Evolutionary conservation across 2,113 vertebrate genomes (phyloP).

Genomic region (Geococcyx californianus): DNA sequence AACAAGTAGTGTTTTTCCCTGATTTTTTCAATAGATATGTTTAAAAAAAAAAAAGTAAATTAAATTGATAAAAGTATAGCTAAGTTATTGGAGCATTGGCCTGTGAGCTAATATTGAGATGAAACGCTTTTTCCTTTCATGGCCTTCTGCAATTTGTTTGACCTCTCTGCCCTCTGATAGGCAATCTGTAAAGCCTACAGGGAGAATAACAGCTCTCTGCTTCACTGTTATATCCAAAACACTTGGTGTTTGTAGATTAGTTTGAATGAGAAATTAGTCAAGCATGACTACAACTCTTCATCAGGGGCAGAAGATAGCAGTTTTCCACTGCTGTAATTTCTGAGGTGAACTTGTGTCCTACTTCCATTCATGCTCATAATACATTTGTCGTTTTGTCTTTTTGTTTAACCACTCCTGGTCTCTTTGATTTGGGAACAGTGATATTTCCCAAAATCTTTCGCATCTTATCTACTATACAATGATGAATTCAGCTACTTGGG

Average conservation of each 20-base stretch:
- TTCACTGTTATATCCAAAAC: neutral
- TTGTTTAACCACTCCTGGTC: neutral
- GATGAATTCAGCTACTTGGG: neutral
- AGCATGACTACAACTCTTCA: neutral
- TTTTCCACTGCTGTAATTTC: neutral
- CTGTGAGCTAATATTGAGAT: neutral
- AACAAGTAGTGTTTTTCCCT: neutral
- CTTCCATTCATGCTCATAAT: neutral
- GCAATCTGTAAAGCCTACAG: neutral
- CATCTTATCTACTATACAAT: neutral
- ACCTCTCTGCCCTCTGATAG: neutral
- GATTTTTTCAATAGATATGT: neutral
- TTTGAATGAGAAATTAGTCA: neutral
- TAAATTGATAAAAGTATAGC: neutral
- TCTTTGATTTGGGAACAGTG: neutral
- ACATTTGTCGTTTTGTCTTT: neutral
- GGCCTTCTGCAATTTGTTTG: neutral
- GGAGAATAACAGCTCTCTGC: neutral
- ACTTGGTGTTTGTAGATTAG: neutral
- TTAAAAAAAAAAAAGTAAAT: neutral
- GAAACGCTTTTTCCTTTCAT: neutral
- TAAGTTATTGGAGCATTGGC: neutral
- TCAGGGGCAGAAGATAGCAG: neutral
- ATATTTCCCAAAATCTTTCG: neutral
- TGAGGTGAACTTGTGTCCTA: neutral